Conservation (phyloP, 37 sponge, comb jelly and placozoan species). For the Dysidea cf. avara region DNA sequence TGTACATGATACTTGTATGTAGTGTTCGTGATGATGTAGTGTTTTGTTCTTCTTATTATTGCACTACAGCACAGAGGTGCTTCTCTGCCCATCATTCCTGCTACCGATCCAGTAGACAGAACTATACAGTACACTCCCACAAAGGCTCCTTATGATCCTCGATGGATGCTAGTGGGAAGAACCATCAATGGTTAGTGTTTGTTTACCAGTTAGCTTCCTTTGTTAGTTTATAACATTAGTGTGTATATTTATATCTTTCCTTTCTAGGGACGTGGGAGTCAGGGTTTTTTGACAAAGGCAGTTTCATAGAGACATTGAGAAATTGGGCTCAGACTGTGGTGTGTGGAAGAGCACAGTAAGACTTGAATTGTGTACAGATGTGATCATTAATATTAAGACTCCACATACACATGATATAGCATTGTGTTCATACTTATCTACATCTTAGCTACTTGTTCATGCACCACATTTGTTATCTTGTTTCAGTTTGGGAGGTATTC, state of each 20-base stretch:
- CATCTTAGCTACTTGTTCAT: too few relatives aligned
- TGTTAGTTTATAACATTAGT: background rate
- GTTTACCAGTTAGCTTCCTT: background rate
- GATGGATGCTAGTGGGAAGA: constrained; percentile 83
- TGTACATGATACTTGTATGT: too few relatives aligned
- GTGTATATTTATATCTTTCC: background rate
- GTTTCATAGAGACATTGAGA: constrained; percentile 83
- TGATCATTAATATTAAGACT: too few relatives aligned
- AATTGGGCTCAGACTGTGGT: constrained; percentile 98
- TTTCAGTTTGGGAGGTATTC: constrained; percentile 90
- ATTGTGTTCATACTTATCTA: too few relatives aligned
- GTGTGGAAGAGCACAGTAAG: constrained; percentile 74
- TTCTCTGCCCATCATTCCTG: constrained; percentile 65
- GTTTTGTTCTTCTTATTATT: too few relatives aligned
- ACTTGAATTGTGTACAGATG: background rate
- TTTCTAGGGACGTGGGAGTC: constrained; percentile 62
- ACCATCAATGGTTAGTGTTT: constrained; percentile 20
- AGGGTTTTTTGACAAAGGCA: constrained; percentile 93
- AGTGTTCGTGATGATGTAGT: too few relatives aligned
- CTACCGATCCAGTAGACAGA: constrained; percentile 79
- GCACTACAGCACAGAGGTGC: constrained; percentile 7
- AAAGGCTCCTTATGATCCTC: constrained; percentile 88
- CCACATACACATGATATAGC: too few relatives aligned
- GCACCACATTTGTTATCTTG: background rate
- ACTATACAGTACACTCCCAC: constrained; percentile 75